Evolutionary conservation across 2,113 vertebrate genomes (phyloP).

Genomic region (Oryctolagus cuniculus): mOryCun1.1 NC_091450.1:9060001-9060500

Average conservation of each 20-base stretch:
- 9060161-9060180: conserved; percentile 77
- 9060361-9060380: not conserved
- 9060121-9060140: conserved; percentile 84
- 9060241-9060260: conserved; percentile 33
- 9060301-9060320: conserved; percentile 21
- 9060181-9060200: conserved; percentile 44
- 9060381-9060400: not conserved
- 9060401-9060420: not conserved
- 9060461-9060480: conserved; percentile 57
- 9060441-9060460: conserved; percentile 59
- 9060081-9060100: conserved; percentile 86
- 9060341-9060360: not conserved
- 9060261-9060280: not conserved
- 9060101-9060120: conserved; percentile 85
- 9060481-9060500: not conserved
- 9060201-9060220: conserved; percentile 58
- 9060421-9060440: not conserved
- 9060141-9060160: conserved; percentile 84
- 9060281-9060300: conserved; percentile 17
- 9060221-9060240: conserved; percentile 71
- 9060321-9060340: not conserved
- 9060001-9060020: conserved; percentile 30
- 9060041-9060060: conserved; percentile 77
- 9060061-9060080: conserved; percentile 84
- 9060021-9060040: conserved; percentile 54